Evolutionary conservation across 2,888 invertebrate species (phyloP), one percentile per base, ranked within the genome.

Genomic region (Pseudococcus jackbeardsleyi): DNA sequence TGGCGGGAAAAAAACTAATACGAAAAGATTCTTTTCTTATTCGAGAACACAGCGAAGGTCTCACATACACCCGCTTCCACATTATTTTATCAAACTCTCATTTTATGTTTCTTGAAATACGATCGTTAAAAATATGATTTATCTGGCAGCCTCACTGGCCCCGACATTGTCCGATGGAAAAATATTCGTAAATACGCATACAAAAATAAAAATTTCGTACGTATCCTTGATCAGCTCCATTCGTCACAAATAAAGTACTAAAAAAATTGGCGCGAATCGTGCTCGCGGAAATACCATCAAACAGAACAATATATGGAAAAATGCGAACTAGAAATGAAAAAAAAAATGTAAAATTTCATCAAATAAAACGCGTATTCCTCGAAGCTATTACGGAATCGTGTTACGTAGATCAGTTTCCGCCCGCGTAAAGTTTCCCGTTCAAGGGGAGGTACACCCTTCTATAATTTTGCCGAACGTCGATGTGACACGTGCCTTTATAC

Each of bases 401-500:
- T 72, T 72, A 72, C 72, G 33, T 72, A 72, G 72, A 26, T 72
- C 72, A 72, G 72, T 17, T 72, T 39, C 33, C 33, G 39, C 12
- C 33, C 19, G 59, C 19, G 19, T 59, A 59, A 19, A 59, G 59
- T 59, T 59, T 19, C 59, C 19, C 59, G 19, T 59, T 59, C 59
- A 9, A 59, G 72, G 72, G 54, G 19, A 19, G 19, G 19, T 17
- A 26, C 72, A 11, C 72, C 39, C 72, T 12, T 33, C 12, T 11
- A 33, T 26, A 72, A 33, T 72, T 72, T 33, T 33, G 12, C 72
- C 12, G 7, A 15, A 7, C 72, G 33, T 0, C 15, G 68, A 33
- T 72, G 72, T 12, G 72, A 72, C 72, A 72, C 72, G 72, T 72
- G 72, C 72, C 72, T 33, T 68, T 22, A 33, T 72, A 33, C 59